Conservation (phyloP, 2,888 invertebrate genomes). For the Vesta saturnalis region DNA sequence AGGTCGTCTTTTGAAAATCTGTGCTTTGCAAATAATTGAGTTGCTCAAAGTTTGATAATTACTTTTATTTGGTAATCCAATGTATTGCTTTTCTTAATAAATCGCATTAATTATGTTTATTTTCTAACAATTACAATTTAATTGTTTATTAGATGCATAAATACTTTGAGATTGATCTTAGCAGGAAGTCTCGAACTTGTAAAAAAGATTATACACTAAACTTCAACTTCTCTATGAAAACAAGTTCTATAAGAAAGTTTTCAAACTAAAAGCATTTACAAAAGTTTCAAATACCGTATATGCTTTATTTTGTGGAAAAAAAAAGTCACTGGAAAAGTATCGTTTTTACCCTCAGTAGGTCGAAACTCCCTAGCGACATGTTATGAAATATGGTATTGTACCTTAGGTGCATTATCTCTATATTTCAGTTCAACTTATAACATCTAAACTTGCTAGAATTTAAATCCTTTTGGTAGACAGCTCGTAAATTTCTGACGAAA, state of each 20-base stretch:
- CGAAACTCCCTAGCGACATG: constrained; percentile 25
- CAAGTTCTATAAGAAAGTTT: background rate
- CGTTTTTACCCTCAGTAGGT: constrained; percentile 25
- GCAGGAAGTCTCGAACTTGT: background rate
- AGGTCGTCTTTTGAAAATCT: too few relatives aligned
- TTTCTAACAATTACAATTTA: too few relatives aligned
- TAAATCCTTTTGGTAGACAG: background rate
- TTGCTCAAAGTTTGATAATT: too few relatives aligned
- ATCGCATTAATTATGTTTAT: too few relatives aligned
- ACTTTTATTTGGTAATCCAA: too few relatives aligned
- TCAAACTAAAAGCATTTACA: constrained; percentile 16
- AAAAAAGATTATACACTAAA: background rate
- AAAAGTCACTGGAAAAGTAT: constrained; percentile 25
- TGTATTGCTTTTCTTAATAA: too few relatives aligned
- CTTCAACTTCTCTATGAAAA: background rate
- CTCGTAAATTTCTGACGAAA: constrained; percentile 16
- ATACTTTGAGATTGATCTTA: too few relatives aligned
- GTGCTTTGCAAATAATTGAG: too few relatives aligned
- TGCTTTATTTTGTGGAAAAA: constrained; percentile 26
- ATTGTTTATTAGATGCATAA: too few relatives aligned
- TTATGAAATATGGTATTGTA: constrained; percentile 32
- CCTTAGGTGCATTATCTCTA: constrained; percentile 23
- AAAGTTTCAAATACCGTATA: constrained; percentile 21
- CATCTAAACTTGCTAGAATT: background rate
- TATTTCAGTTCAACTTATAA: constrained; percentile 15